Evolutionary conservation across 2,797 vertebrate species (phyloP).

Genomic region (Neostethus bicornis): DNA sequence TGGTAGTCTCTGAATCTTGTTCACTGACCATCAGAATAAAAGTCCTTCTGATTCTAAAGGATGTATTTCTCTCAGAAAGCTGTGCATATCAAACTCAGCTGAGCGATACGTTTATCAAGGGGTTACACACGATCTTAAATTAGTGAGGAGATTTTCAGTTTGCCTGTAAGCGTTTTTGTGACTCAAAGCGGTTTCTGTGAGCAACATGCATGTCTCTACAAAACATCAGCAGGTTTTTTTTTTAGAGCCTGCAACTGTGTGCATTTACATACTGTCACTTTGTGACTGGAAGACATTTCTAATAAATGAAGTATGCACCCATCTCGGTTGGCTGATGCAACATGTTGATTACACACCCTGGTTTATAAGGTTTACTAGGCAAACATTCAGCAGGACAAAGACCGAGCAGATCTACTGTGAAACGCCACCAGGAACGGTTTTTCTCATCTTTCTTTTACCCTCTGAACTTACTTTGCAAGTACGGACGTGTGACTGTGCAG

Average conservation of each 20-base stretch:
- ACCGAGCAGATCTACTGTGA: no score
- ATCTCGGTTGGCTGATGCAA: no score
- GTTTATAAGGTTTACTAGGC: no score
- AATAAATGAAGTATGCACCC: neutral
- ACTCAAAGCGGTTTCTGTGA: constrained; percentile 67
- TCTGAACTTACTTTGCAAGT: constrained; percentile 53
- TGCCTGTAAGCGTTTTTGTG: constrained; percentile 51
- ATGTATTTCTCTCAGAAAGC: no score
- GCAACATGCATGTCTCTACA: constrained; percentile 10
- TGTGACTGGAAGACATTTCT: neutral
- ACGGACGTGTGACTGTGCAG: constrained; percentile 75
- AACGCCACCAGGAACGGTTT: constrained; percentile 65
- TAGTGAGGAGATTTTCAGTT: no score
- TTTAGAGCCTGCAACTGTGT: neutral
- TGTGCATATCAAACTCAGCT: neutral
- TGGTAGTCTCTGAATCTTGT: no score
- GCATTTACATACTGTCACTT: neutral
- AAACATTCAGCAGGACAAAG: no score
- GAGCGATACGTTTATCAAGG: no score
- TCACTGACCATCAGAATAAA: no score
- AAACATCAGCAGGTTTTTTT: constrained; percentile 1
- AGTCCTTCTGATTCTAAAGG: no score
- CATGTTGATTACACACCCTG: no score
- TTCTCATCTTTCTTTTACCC: constrained; percentile 27
- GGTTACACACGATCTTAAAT: no score